phyloP scores from a whole-genome alignment of 1,140 invertebrate species.

The Tetraneura akinire region DNA sequence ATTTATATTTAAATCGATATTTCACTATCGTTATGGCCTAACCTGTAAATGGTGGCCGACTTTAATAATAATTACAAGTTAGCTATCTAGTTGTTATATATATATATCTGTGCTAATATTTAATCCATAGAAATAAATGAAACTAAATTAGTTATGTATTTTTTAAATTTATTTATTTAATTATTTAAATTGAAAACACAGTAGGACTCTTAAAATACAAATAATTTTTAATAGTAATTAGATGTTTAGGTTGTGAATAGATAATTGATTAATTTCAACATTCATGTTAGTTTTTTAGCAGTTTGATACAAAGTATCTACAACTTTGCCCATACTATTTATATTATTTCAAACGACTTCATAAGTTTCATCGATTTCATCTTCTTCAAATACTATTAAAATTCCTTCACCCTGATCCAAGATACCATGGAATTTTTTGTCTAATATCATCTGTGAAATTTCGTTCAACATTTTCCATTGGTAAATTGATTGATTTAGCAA shows the following conservation, averaged over 20 bases:
- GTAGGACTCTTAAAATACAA: slow-evolving; percentile 21
- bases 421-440: slow-evolving; percentile 97
- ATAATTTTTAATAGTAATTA: slow-evolving; percentile 25
- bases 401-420: slow-evolving; percentile 95
- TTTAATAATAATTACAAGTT: too few species aligned
- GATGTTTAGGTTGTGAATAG: neutral
- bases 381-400: slow-evolving; percentile 96
- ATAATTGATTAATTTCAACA: neutral
- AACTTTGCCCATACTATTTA: slow-evolving; percentile 98
- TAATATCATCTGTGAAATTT: slow-evolving; percentile 99
- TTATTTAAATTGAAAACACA: slow-evolving; percentile 27
- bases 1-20: too few species aligned
- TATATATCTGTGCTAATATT: too few species aligned
- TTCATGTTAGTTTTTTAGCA: slow-evolving; percentile 94
- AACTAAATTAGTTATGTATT: neutral
- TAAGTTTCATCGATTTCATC: slow-evolving; percentile 95
- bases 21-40: too few species aligned
- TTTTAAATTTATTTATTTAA: slow-evolving; percentile 23
- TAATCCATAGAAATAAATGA: too few species aligned
- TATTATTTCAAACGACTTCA: slow-evolving; percentile 93
- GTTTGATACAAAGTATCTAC: slow-evolving; percentile 98
- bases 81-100: too few species aligned
- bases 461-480: slow-evolving; percentile 92
- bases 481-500: slow-evolving; percentile 82
- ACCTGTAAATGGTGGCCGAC: too few species aligned